Conservation (phyloP, 2,888 invertebrate species). For the Latrodectus elegans region DNA sequence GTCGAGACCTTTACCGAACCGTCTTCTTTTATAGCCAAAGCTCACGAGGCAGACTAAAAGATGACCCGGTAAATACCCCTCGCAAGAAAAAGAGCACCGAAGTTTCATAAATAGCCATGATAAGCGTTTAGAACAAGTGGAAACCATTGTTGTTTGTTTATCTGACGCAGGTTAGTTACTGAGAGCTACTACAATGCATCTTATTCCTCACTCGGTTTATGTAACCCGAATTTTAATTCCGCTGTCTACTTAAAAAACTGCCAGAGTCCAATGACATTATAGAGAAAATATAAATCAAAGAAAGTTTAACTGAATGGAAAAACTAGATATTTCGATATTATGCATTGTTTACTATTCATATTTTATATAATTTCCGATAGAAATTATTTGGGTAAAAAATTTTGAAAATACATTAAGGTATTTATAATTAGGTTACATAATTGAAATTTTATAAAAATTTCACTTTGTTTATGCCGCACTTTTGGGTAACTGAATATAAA, state of each 20-base stretch:
- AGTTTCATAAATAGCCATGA: neutral
- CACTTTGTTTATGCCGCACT: too few relatives aligned
- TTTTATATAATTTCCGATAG: too few relatives aligned
- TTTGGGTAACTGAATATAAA: too few relatives aligned
- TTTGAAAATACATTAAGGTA: neutral
- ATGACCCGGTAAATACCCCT: neutral
- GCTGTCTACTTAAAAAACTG: neutral
- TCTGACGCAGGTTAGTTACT: neutral
- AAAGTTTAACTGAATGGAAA: neutral
- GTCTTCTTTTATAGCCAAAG: neutral
- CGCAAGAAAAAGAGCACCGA: neutral
- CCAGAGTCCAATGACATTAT: neutral
- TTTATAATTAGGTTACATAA: neutral
- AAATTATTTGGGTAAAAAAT: too few relatives aligned
- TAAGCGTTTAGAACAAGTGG: neutral
- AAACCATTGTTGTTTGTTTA: neutral
- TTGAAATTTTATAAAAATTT: neutral
- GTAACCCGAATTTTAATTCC: conserved; percentile 28
- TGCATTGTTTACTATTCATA: too few relatives aligned
- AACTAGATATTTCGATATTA: neutral
- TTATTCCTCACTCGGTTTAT: conserved; percentile 10
- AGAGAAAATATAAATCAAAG: neutral
- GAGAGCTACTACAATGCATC: conserved; percentile 8
- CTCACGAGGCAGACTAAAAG: neutral
- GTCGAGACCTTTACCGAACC: conserved; percentile 32